Conservation (phyloP, 1,140 invertebrate genomes). For the Drosophila prosaltans region DNA sequence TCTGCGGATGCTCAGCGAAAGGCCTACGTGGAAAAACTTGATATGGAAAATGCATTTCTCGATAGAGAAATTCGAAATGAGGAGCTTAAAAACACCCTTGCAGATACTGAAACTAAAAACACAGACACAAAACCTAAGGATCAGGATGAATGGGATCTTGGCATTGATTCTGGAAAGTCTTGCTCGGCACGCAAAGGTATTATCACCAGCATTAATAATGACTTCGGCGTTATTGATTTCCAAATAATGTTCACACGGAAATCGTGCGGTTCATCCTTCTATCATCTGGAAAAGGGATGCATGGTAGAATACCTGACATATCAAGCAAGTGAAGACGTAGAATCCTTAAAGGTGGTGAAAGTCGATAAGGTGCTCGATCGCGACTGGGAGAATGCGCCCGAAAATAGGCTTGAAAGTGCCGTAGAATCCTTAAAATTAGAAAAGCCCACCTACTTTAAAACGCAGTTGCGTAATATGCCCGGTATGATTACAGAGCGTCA, state of each 20-base stretch:
- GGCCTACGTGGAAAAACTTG: not conserved
- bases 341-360: not conserved
- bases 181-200: not conserved
- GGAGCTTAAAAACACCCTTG: not conserved
- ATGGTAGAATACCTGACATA: not conserved
- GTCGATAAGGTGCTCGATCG: not conserved
- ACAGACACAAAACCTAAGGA: not conserved
- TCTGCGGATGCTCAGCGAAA: not conserved
- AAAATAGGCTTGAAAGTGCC: not conserved
- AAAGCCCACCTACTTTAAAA: constrained; percentile 81
- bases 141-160: not conserved
- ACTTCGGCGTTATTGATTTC: not conserved
- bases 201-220: not conserved
- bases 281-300: not conserved
- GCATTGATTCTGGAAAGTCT: not conserved
- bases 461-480: constrained; percentile 84
- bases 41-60: not conserved
- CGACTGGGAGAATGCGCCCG: not conserved
- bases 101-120: not conserved
- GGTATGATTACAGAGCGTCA: constrained; percentile 84
- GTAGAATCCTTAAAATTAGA: constrained; percentile 54
- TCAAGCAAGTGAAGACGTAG: not conserved
- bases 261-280: not conserved
- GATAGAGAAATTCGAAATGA: not conserved
- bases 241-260: not conserved